A percentile compares a stretch with the other conserved stretches of the same genome.
phyloP scores from a whole-genome alignment of 2,797 vertebrate species.

The Benthosema pterotum region DNA sequence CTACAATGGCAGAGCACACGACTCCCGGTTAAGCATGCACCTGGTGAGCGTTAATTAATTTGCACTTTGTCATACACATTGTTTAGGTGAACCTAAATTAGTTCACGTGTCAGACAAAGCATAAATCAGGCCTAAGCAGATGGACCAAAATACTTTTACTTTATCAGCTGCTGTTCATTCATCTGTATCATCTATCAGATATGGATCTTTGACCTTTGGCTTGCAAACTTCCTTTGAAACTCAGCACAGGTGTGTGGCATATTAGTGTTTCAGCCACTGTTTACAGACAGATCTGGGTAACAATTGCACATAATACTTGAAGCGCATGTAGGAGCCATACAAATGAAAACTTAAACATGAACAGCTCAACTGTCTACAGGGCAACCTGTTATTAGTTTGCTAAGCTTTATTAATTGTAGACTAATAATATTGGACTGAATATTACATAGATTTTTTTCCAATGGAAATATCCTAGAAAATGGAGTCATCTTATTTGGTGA shows the following conservation, averaged over 20 bases:
- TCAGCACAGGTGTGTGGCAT: slow-evolving; percentile 64
- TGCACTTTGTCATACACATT: not conserved
- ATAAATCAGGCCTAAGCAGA: not conserved
- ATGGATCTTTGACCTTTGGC: slow-evolving; percentile 60
- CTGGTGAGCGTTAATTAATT: not conserved
- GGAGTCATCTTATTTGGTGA: too few relatives aligned
- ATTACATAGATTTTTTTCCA: too few relatives aligned
- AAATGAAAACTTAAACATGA: slow-evolving; percentile 39
- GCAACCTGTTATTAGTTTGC: too few relatives aligned
- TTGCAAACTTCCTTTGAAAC: slow-evolving; percentile 67
- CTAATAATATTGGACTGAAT: too few relatives aligned
- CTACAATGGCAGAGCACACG: too few relatives aligned
- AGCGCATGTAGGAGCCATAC: not conserved
- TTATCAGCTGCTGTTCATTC: slow-evolving; percentile 4
- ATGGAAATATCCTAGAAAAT: too few relatives aligned
- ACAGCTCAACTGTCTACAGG: slow-evolving; percentile 13
- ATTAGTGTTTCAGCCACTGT: slow-evolving; percentile 35
- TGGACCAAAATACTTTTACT: slow-evolving; percentile 12
- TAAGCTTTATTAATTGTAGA: too few relatives aligned
- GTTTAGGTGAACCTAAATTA: too few relatives aligned
- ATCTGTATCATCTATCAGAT: slow-evolving; percentile 32
- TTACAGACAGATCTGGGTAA: slow-evolving; percentile 44
- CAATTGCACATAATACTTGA: slow-evolving; percentile 44
- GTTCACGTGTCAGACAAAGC: too few relatives aligned
- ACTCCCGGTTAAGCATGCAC: not conserved